Percentiles rank a stretch among this genome's conserved stretches.
Conservation (phyloP, 2,113 vertebrate genomes). For the Platysternon megacephalum region DNA sequence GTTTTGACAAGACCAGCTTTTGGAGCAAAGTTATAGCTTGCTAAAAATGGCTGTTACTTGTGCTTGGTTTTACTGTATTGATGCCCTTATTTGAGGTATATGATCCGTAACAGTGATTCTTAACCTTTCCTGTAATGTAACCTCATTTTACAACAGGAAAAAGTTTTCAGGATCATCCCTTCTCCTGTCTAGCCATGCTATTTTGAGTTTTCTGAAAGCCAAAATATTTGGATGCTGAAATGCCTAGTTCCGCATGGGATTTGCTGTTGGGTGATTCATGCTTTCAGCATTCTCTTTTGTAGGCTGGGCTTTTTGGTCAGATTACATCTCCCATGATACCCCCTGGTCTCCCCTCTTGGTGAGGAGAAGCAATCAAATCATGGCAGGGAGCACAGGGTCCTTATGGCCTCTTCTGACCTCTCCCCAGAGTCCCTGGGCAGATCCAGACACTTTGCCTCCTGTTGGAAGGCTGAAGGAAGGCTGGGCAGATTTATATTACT, state of each 20-base stretch:
- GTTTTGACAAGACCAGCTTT: not conserved
- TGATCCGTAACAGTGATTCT: not conserved
- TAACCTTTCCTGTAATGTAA: not conserved
- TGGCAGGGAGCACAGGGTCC: not conserved
- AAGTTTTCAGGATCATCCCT: not conserved
- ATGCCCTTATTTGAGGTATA: not conserved
- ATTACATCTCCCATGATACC: too few species aligned
- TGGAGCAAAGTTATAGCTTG: not conserved
- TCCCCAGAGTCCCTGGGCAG: not conserved
- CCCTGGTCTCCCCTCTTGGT: too few species aligned
- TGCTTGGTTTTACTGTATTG: not conserved
- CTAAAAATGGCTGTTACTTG: not conserved
- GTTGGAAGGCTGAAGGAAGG: not conserved
- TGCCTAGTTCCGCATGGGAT: too few species aligned
- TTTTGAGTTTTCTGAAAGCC: too few species aligned
- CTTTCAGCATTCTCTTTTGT: too few species aligned
- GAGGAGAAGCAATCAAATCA: too few species aligned
- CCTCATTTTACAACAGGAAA: not conserved
- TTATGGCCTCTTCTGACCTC: not conserved
- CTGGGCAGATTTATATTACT: not conserved
- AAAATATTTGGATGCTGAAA: too few species aligned
- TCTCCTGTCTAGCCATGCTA: accelerated
- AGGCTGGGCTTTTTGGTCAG: too few species aligned
- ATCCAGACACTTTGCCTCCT: not conserved
- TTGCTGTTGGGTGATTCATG: too few species aligned